phyloP scores from a whole-genome alignment of 1,140 invertebrate genomes.

The Drosophila bipectinata region DNA sequence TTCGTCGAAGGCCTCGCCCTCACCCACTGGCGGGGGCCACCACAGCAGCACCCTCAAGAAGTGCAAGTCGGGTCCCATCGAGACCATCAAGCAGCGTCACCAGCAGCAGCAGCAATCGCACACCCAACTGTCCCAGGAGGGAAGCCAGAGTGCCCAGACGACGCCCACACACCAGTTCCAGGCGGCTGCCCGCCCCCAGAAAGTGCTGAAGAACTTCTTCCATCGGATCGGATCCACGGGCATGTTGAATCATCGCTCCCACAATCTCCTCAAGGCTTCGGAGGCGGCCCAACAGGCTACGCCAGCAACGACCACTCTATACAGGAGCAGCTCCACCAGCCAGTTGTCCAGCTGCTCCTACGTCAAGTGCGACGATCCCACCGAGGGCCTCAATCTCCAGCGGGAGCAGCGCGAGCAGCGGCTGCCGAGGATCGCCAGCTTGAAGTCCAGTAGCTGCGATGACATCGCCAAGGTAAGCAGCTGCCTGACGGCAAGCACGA shows the following conservation, averaged over 20 bases:
- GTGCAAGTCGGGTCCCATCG: slow-evolving; percentile 80
- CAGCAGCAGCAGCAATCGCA: slow-evolving; percentile 51
- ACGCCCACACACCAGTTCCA: slow-evolving; percentile 61
- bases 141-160: slow-evolving; percentile 71
- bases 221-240: slow-evolving; percentile 90
- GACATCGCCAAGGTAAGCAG: slow-evolving; percentile 82
- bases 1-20: slow-evolving; percentile 40
- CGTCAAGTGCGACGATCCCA: slow-evolving; percentile 91
- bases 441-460: slow-evolving; percentile 83
- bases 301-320: slow-evolving; percentile 85
- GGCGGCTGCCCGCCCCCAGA: slow-evolving; percentile 66
- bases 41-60: slow-evolving; percentile 72
- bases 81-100: slow-evolving; percentile 68
- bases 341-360: slow-evolving; percentile 88
- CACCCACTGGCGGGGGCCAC: slow-evolving; percentile 32
- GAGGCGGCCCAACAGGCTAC: slow-evolving; percentile 74
- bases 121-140: slow-evolving; percentile 35
- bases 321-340: slow-evolving; percentile 90
- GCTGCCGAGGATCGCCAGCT: slow-evolving; percentile 38
- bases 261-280: slow-evolving; percentile 83
- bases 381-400: slow-evolving; percentile 89
- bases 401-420: slow-evolving; percentile 52
- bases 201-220: slow-evolving; percentile 89
- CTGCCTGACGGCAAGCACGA: slow-evolving; percentile 53
- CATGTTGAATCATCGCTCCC: slow-evolving; percentile 87